Percentiles rank a stretch among this genome's conserved stretches.
phyloP scores from a whole-genome alignment of 2,113 vertebrate genomes.

The Pleuronectes platessa region DNA sequence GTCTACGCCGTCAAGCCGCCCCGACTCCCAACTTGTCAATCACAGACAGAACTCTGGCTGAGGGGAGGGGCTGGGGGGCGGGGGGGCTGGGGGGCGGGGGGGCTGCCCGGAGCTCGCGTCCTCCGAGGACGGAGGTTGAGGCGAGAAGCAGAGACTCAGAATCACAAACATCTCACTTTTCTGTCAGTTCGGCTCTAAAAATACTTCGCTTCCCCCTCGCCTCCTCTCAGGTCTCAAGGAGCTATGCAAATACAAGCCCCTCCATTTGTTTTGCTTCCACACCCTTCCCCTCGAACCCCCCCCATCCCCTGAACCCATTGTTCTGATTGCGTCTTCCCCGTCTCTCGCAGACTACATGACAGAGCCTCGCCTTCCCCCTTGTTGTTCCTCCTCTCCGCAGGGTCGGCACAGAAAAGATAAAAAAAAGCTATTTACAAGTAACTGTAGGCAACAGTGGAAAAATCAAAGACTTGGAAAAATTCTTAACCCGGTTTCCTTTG shows the following conservation, averaged over 20 bases:
- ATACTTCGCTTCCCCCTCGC: conserved; percentile 45
- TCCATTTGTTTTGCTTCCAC: conserved; percentile 44
- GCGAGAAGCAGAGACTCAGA: conserved; percentile 54
- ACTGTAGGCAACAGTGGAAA: conserved; percentile 51
- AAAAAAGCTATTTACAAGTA: conserved; percentile 64
- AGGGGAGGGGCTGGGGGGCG: conserved; percentile 3
- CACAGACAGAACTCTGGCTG: background rate
- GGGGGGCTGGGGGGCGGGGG: background rate
- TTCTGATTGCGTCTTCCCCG: conserved; percentile 55
- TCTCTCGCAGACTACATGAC: conserved; percentile 54
- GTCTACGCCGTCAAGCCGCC: conserved; percentile 15
- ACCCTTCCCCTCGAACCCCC: conserved; percentile 1
- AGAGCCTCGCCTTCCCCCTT: conserved; percentile 47
- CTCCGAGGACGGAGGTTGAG: conserved; percentile 40
- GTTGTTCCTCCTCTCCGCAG: conserved; percentile 59
- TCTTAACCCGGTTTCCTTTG: conserved; percentile 28
- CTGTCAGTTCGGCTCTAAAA: conserved; percentile 72
- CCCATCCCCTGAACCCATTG: conserved; percentile 40
- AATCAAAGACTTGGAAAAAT: conserved; percentile 30
- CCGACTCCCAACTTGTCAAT: conserved; percentile 25
- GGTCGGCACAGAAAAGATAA: conserved; percentile 43
- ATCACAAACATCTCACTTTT: conserved; percentile 68
- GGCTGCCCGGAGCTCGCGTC: conserved; percentile 30
- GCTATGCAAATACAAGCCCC: conserved; percentile 71
- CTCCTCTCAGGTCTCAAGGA: conserved; percentile 49